Percentiles rank a stretch among this genome's conserved stretches.
These are phyloP conservation scores for Trogon melanurus DNA, from an alignment of 2,113 vertebrate species.

Conservation along the genomic window DNA sequence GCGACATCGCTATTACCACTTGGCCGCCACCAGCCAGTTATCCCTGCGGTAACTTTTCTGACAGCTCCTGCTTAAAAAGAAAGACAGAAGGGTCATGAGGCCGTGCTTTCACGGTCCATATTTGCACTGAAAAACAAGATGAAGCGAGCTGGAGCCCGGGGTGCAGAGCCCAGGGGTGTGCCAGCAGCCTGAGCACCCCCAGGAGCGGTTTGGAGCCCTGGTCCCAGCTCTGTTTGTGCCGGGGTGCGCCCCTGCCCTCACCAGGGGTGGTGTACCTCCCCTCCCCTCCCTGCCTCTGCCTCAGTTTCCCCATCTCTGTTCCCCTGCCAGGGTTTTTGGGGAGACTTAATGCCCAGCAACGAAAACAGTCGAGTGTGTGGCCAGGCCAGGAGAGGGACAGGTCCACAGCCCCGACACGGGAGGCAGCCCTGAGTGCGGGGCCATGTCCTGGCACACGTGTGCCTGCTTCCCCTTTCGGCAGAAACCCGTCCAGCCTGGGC, in stretches of 20 bases:
- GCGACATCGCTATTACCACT: too few species aligned
- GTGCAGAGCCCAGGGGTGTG: background rate
- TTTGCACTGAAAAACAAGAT: too few species aligned
- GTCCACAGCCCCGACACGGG: rapidly evolving
- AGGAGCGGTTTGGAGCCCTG: rapidly evolving
- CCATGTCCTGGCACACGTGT: background rate
- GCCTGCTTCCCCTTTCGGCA: background rate
- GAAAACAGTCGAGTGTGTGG: rapidly evolving
- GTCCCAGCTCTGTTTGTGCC: background rate
- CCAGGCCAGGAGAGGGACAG: background rate
- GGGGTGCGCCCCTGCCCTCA: background rate
- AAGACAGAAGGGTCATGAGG: too few species aligned
- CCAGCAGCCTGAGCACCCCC: rapidly evolving
- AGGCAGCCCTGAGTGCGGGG: rapidly evolving
- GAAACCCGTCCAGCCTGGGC: background rate
- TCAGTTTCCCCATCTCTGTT: background rate
- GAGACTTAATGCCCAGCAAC: background rate
- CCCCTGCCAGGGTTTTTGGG: background rate
- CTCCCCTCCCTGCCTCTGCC: background rate
- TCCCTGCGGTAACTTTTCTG: too few species aligned
- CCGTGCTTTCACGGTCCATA: too few species aligned
- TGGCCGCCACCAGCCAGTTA: too few species aligned
- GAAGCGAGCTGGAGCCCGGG: too few species aligned
- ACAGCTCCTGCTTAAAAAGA: too few species aligned
- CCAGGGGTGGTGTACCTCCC: rapidly evolving